phyloP scores from a whole-genome alignment of 1,140 invertebrate species.

The Acromyrmex charruanus region DNA sequence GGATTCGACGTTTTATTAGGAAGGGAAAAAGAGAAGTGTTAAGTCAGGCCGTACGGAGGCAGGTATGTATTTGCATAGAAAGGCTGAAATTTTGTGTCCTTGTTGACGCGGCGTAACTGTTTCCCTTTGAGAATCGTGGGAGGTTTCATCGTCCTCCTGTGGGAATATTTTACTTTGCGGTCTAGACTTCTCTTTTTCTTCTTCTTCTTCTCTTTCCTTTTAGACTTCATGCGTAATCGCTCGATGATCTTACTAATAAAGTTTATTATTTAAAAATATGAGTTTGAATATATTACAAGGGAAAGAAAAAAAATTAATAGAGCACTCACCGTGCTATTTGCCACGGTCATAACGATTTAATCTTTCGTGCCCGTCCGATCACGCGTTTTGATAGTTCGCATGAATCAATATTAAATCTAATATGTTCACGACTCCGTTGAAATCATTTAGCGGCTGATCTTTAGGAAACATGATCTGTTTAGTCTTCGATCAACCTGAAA shows the following conservation, averaged over 20 bases:
- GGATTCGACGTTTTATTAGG: conserved; percentile 82
- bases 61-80: conserved; percentile 79
- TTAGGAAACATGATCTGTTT: conserved; percentile 82
- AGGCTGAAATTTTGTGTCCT: conserved; percentile 74
- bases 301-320: neutral
- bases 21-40: conserved; percentile 75
- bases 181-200: neutral
- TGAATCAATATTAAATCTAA: conserved; percentile 63
- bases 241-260: conserved; percentile 9
- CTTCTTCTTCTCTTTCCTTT: neutral
- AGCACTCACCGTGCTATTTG: conserved; percentile 14
- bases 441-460: conserved; percentile 78
- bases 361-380: conserved; percentile 40
- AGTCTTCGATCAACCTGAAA: conserved; percentile 70
- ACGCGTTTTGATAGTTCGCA: neutral
- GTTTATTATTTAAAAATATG: neutral
- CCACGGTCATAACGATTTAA: conserved; percentile 47
- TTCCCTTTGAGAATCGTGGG: conserved; percentile 74
- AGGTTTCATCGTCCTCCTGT: conserved; percentile 65
- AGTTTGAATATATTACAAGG: neutral
- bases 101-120: conserved; percentile 67
- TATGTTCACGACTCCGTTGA: conserved; percentile 74
- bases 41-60: conserved; percentile 60
- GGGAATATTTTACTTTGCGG: conserved; percentile 70
- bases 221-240: neutral